Base-by-base conservation (phyloP, 1,140 invertebrate species). In the Conopomorpha cramerella region DNA sequence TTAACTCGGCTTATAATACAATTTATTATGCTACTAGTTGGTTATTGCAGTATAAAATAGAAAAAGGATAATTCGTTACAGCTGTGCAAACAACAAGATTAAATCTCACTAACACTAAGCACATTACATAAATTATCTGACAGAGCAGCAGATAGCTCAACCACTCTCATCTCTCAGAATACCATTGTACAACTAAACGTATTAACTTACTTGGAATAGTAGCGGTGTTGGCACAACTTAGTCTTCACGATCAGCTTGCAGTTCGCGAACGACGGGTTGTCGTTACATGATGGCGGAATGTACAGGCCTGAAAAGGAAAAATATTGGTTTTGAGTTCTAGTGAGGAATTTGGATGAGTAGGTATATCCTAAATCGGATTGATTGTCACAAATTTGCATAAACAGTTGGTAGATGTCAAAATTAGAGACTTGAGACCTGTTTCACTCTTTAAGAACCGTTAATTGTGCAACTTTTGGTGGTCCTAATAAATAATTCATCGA, bases 261-360 rank as follows among this genome's bases (percentile, higher is more conserved):
- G 55, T 94, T 92, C 25, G 92, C 91, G 57, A 93, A 93, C 78
- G 85, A 91, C n/a, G 84, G 82, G 64, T 91, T 93, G 66, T 96
- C 93, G 16, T 86, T 86, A 52, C 93, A 96, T 39, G 85, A 84
- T 3, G 88, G 81, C 50, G 89, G 85, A 14, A 94, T 83, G 46
- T 86, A 86, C 1, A 60, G 42, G 32, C 49, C 55, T 63, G 45
- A 3, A 28, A 49, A 12, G 45, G 6, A 18, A 25, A 30, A 35
- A 32, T 38, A 19, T 31, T 17, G 32, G 12, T 23, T 11, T 38
- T 7, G 26, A 14, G 8, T 33, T 17, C 29, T 23, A 23, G 10
- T 10, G 19, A 23, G 19, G 19, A 23, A 10, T n/a, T n/a, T 23
- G 19, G 19, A 23, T 4, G 10, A 23, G 4, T 23, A 23, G 4